A percentile compares a stretch with the other conserved stretches of the same genome.
These are phyloP conservation scores for Cosmopolites sordidus DNA, from an alignment of 2,888 invertebrate genomes.

Conservation along the genomic window DNA sequence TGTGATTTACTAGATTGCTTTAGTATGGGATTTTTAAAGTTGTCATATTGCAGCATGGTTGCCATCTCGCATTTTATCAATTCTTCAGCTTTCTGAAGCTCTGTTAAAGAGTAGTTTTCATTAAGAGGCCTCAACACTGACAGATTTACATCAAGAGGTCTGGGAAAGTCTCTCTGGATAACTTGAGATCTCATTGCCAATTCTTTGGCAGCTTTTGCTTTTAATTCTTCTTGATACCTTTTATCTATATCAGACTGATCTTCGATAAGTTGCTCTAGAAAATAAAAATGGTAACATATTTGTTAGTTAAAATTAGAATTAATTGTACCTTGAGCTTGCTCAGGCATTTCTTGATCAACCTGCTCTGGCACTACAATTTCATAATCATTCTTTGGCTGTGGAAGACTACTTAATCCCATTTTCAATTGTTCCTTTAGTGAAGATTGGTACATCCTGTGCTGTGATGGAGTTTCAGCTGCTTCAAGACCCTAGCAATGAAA, in stretches of 20 bases:
- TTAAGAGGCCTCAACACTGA: conserved; percentile 73
- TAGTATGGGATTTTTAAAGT: conserved; percentile 68
- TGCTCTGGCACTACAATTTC: conserved; percentile 95
- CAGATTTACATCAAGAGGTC: conserved; percentile 82
- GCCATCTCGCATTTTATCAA: conserved; percentile 95
- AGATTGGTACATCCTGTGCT: conserved; percentile 64
- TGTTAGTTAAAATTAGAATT: no score
- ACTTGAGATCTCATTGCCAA: conserved; percentile 73
- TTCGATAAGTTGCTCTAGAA: conserved; percentile 51
- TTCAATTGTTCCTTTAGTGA: conserved; percentile 70
- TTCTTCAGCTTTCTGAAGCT: conserved; percentile 93
- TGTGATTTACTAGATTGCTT: conserved; percentile 59
- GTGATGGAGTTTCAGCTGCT: conserved; percentile 66
- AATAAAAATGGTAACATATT: not conserved
- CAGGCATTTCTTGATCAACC: conserved; percentile 54
- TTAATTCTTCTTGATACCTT: conserved; percentile 61
- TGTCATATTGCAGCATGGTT: conserved; percentile 89
- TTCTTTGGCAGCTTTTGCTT: conserved; percentile 65
- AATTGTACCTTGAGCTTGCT: conserved; percentile 36
- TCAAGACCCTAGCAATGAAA: conserved; percentile 51
- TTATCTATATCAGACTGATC: conserved; percentile 87
- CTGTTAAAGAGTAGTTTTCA: conserved; percentile 72
- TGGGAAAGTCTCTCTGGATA: conserved; percentile 79
- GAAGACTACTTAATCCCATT: conserved; percentile 74
- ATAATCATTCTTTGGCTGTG: conserved; percentile 93